Evolutionary conservation across 2,888 invertebrate genomes (phyloP).

Genomic region (Apodemia zela): DNA sequence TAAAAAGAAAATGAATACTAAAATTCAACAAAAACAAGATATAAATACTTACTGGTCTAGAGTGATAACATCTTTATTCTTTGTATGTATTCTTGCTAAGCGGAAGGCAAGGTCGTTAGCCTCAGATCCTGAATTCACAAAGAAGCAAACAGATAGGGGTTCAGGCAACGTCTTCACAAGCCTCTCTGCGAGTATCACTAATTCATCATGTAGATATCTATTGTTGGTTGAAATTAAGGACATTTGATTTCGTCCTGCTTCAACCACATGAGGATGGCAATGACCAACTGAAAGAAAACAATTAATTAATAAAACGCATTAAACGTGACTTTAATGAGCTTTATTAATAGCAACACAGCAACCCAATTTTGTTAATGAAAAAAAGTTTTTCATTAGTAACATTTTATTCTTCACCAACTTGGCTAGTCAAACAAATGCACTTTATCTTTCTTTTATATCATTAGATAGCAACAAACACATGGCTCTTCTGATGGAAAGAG

Average conservation of each 20-base stretch:
- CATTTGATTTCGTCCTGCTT: conserved; percentile 95
- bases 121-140: conserved; percentile 99
- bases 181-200: conserved; percentile 93
- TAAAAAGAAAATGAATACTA: neutral
- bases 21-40: neutral
- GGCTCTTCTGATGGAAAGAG: no score
- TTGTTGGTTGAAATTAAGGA: conserved; percentile 95
- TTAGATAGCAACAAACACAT: no score
- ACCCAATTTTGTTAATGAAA: neutral
- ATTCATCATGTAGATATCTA: conserved; percentile 96
- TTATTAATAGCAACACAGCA: neutral
- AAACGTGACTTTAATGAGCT: no score
- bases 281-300: conserved; percentile 90
- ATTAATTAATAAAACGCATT: neutral
- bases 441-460: no score
- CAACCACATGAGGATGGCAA: conserved; percentile 96
- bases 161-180: conserved; percentile 92
- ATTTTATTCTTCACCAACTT: no score
- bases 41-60: conserved; percentile 95
- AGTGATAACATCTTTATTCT: conserved; percentile 93
- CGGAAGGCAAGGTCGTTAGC: conserved; percentile 98
- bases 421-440: no score
- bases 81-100: conserved; percentile 93
- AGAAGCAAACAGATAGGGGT: conserved; percentile 93
- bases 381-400: no score